Evolutionary conservation across 2,888 invertebrate species (phyloP).

Genomic region (Ennomos quercinarius): DNA sequence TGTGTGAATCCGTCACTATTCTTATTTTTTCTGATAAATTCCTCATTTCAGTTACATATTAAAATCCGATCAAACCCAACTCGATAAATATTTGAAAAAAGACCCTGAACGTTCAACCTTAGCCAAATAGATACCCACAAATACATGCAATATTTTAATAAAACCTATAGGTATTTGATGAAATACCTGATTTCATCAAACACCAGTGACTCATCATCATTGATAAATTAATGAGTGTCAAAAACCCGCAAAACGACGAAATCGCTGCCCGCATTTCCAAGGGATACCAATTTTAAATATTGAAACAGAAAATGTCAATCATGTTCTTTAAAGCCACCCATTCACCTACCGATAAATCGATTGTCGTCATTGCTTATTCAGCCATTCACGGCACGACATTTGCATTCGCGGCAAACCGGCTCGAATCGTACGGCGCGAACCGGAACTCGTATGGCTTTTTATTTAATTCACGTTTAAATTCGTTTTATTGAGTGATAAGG

Average conservation of each 20-base stretch:
- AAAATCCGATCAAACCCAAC: too few relatives aligned
- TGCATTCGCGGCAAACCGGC: conserved; percentile 28
- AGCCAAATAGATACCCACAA: too few relatives aligned
- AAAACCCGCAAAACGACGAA: background rate
- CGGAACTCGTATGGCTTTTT: conserved; percentile 7
- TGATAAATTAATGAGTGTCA: too few relatives aligned
- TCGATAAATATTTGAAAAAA: too few relatives aligned
- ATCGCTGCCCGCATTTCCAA: conserved; percentile 7
- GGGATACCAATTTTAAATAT: conserved; percentile 12
- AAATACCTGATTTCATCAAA: too few relatives aligned
- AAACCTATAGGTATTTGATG: too few relatives aligned
- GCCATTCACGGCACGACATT: conserved; percentile 26
- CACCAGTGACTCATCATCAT: too few relatives aligned
- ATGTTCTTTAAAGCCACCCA: conserved; percentile 28
- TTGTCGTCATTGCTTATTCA: conserved; percentile 36
- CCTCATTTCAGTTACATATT: too few relatives aligned
- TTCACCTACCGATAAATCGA: conserved; percentile 28
- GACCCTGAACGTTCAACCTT: too few relatives aligned
- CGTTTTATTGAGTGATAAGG: conserved; percentile 3
- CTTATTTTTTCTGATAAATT: too few relatives aligned
- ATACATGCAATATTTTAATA: too few relatives aligned
- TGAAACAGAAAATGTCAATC: conserved; percentile 28
- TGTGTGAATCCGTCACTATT: too few relatives aligned
- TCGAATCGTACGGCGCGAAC: conserved; percentile 11
- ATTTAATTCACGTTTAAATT: conserved; percentile 9